Evolutionary conservation across 2,888 invertebrate genomes (phyloP), one percentile per base, ranked within the genome.

Genomic region (Sicus ferrugineus): DNA sequence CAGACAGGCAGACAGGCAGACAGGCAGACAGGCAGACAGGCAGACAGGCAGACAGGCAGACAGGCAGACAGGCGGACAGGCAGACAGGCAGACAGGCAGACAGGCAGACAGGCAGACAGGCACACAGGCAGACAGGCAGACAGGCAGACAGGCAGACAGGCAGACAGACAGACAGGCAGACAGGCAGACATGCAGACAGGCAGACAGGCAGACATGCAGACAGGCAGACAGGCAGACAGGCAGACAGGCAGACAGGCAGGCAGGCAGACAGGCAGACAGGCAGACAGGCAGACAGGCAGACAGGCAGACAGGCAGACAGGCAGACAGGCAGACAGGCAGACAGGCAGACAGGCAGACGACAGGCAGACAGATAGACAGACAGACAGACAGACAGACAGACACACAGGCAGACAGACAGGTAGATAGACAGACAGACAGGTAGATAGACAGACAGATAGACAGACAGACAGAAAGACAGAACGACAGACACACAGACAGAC

Each of bases 1-100:
- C 42, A 42, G 42, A 42, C 42, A 42, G 42, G 42, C 42, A 42
- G 42, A 42, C 42, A 42, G 42, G 42, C 42, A 42, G 42, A 42
- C 42, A 42, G 42, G 42, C 42, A 42, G 42, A 42, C 42, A 42
- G n/a, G n/a, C n/a, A n/a, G n/a, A n/a, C 42, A 42, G 42, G 42
- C 42, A 42, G 42, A 42, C 42, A 42, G 42, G 42, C 42, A 42
- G 42, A 42, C 42, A 42, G 42, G 42, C 42, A 42, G 42, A 42
- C 42, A 42, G 42, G 42, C 42, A 42, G 42, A 42, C 42, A 42
- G 42, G 42, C 42, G 14, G 42, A 42, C 42, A 42, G 42, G 42
- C 42, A 42, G 42, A 42, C 42, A 42, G 42, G 42, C 42, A 42
- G 42, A 42, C 42, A 42, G 42, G 42, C 42, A 42, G 42, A 42